Conservation (phyloP, 1,140 invertebrate genomes). For the Trissolcus basalis region DNA sequence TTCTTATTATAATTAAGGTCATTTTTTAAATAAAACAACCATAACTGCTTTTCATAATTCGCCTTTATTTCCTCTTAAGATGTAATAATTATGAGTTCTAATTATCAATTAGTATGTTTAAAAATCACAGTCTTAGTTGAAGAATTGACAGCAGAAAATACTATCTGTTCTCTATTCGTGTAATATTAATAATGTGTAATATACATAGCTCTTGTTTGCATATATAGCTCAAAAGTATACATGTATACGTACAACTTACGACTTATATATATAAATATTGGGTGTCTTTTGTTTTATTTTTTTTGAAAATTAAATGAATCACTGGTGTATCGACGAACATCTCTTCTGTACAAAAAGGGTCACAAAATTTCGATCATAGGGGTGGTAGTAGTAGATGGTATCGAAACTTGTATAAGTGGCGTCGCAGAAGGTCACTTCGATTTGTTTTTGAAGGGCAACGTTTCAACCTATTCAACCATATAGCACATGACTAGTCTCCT, state of each 20-base stretch:
- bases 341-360: conserved; percentile 41
- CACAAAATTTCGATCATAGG: conserved; percentile 35
- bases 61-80: conserved; percentile 57
- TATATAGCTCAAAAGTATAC: conserved; percentile 60
- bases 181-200: conserved; percentile 67
- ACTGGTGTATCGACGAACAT: conserved; percentile 34
- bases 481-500: conserved; percentile 45
- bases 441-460: conserved; percentile 49
- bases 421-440: conserved; percentile 50
- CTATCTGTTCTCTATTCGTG: conserved; percentile 73
- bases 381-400: conserved; percentile 35
- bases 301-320: conserved; percentile 13
- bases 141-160: conserved; percentile 77
- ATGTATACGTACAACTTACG: conserved; percentile 55
- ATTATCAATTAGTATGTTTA: conserved; percentile 74
- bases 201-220: conserved; percentile 64
- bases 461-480: conserved; percentile 28
- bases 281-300: conserved; percentile 13
- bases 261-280: conserved; percentile 27
- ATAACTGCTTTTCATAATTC: conserved; percentile 48
- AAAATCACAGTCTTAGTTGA: conserved; percentile 77
- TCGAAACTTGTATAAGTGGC: conserved; percentile 49
- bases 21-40: conserved; percentile 6
- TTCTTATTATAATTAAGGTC: no score
- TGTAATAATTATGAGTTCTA: conserved; percentile 63